phyloP scores from a whole-genome alignment of 2,113 vertebrate genomes.

The Mesoclemmys tuberculata region DNA sequence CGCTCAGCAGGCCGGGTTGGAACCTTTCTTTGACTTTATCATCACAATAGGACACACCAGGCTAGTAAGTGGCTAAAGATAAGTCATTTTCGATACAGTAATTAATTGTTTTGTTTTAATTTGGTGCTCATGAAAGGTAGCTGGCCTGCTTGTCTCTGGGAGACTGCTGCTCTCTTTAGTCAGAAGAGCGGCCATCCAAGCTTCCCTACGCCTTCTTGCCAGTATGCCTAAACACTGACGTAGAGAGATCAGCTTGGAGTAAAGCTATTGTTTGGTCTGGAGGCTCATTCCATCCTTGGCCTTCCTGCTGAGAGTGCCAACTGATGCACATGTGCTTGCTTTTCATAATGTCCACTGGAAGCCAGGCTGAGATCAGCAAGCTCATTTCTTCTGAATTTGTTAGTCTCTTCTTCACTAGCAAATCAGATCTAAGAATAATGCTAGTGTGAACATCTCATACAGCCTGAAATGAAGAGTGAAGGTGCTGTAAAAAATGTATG shows the following conservation, averaged over 20 bases:
- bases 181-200: background rate
- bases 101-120: background rate
- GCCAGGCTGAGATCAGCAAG: background rate
- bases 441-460: background rate
- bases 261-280: background rate
- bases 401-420: background rate
- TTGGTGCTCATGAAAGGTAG: background rate
- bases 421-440: background rate
- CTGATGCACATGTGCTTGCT: background rate
- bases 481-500: background rate
- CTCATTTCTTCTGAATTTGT: background rate
- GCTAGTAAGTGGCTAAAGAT: constrained; percentile 79
- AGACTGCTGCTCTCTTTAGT: background rate
- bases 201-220: background rate
- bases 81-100: background rate
- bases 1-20: constrained; percentile 89
- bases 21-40: constrained; percentile 97
- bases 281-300: background rate
- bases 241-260: background rate
- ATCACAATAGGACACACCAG: constrained; percentile 90
- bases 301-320: background rate
- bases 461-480: background rate
- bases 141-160: background rate
- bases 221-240: background rate
- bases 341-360: background rate